Conservation (phyloP, 2,888 invertebrate species). For the Melanophora roralis region DNA sequence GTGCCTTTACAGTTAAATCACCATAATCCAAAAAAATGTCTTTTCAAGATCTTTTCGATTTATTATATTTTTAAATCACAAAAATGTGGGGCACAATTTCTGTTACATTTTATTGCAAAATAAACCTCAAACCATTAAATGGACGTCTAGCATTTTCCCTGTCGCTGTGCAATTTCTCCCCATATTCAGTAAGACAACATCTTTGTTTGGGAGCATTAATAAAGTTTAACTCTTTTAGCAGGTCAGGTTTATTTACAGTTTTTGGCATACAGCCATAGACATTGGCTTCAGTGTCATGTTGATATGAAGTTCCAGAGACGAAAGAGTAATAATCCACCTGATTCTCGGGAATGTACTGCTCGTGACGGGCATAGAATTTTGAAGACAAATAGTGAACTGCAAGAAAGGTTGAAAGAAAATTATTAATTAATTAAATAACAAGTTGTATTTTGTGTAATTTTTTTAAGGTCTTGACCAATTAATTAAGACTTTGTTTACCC, state of each 20-base stretch:
- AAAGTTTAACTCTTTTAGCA: slow-evolving; percentile 66
- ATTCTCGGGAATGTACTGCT: slow-evolving; percentile 58
- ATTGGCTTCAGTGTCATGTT: slow-evolving; percentile 69
- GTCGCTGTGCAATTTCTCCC: slow-evolving; percentile 71
- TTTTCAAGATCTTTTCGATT: too few species aligned
- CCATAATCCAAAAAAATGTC: too few species aligned
- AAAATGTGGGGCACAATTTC: too few species aligned
- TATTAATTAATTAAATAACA: not conserved
- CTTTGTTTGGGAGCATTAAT: slow-evolving; percentile 71
- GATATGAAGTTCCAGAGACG: slow-evolving; percentile 50
- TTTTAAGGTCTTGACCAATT: too few species aligned
- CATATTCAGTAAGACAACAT: slow-evolving; percentile 73
- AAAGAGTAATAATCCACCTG: slow-evolving; percentile 24
- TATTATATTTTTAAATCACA: too few species aligned
- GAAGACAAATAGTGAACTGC: slow-evolving; percentile 69
- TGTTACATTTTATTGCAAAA: slow-evolving; percentile 63
- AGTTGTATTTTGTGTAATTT: too few species aligned
- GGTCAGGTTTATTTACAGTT: slow-evolving; percentile 35
- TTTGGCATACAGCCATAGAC: slow-evolving; percentile 74
- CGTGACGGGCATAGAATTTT: slow-evolving; percentile 71
- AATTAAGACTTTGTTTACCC: too few species aligned
- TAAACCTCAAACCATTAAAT: slow-evolving; percentile 72
- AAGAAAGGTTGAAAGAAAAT: not conserved
- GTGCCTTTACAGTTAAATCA: too few species aligned
- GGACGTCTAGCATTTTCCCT: slow-evolving; percentile 71